Percentiles rank a stretch among this genome's conserved stretches.
These are phyloP conservation scores for crab-eating macaque (Macaca fascicularis) DNA, from an alignment of 2,113 vertebrate genomes.

Conservation along the genomic window T2T-MFA8v1.1 NC_088391.1:13969001-13969500, in stretches of 20 bases:
- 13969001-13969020: neutral
- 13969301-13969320: neutral
- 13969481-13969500: neutral
- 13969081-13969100: neutral
- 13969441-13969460: neutral
- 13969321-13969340: neutral
- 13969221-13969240: neutral
- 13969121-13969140: neutral
- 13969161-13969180: neutral
- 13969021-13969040: neutral
- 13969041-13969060: neutral
- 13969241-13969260: neutral
- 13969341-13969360: neutral
- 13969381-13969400: neutral
- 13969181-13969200: neutral
- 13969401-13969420: neutral
- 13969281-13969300: neutral
- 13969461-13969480: neutral
- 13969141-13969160: neutral
- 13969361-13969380: neutral
- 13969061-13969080: neutral
- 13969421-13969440: neutral
- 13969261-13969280: neutral
- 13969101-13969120: neutral
- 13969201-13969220: neutral